Conservation (phyloP, 2,113 vertebrate genomes). For the Serinus canaria region DNA sequence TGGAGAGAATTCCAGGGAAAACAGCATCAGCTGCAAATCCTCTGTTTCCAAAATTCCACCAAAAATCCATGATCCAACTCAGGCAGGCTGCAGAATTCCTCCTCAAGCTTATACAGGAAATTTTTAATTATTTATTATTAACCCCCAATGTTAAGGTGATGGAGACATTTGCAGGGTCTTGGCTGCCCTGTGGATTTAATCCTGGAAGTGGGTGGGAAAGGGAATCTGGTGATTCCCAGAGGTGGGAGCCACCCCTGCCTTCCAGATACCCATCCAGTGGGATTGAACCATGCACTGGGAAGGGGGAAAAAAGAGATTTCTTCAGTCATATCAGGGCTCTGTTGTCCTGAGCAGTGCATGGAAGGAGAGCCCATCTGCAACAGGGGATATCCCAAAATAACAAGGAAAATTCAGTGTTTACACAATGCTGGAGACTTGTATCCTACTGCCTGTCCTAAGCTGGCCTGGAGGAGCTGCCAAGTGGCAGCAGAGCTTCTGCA, state of each 20-base stretch:
- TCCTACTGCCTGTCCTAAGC: background rate
- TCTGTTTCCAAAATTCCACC: background rate
- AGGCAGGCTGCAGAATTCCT: background rate
- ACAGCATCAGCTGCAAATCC: background rate
- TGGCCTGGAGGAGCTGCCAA: background rate
- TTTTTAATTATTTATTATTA: background rate
- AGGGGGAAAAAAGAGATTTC: background rate
- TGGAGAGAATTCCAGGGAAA: background rate
- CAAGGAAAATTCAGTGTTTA: slow-evolving; percentile 15
- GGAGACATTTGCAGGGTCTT: background rate
- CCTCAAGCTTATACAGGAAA: background rate
- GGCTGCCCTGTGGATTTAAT: background rate
- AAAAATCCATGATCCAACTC: background rate
- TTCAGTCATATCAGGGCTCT: fast-evolving
- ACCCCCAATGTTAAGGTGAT: fast-evolving
- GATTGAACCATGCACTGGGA: background rate
- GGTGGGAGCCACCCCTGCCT: background rate
- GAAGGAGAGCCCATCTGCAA: background rate
- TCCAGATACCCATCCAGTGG: background rate
- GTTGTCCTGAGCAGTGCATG: background rate
- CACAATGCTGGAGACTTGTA: background rate
- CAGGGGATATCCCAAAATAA: slow-evolving; percentile 45
- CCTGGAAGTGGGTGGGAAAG: background rate
- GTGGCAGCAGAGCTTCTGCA: background rate
- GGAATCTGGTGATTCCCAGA: background rate